Percentiles rank a stretch among this genome's conserved stretches.
Evolutionary conservation across 35 echinoderm and acorn worm species (phyloP).

Genomic region (Apostichopus parvimensis): DNA sequence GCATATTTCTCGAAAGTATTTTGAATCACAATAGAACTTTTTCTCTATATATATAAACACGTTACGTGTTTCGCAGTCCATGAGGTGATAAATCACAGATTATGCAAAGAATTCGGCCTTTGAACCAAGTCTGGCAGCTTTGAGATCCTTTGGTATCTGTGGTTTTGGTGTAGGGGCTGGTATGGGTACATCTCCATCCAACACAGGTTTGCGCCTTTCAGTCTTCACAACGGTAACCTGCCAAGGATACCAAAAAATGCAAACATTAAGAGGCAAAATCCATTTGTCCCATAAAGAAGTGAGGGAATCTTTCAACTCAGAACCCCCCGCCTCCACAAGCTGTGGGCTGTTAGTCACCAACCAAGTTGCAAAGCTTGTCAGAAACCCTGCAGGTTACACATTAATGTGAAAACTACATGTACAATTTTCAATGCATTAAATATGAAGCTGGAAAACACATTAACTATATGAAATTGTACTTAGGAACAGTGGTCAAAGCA

Average conservation of each 20-base stretch:
- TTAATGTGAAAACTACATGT: too few relatives aligned
- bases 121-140: conserved; percentile 23
- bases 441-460: too few relatives aligned
- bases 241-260: not conserved
- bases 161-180: not conserved
- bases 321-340: too few relatives aligned
- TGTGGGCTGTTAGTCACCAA: too few relatives aligned
- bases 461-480: too few relatives aligned
- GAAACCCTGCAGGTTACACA: too few relatives aligned
- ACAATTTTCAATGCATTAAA: too few relatives aligned
- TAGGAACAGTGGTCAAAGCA: too few relatives aligned
- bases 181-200: conserved; percentile 30
- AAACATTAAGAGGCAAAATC: too few relatives aligned
- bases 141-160: conserved; percentile 47
- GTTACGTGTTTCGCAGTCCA: not conserved
- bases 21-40: not conserved
- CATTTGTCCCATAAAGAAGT: too few relatives aligned
- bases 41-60: not conserved
- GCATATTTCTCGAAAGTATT: not conserved
- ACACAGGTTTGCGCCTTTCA: conserved; percentile 28
- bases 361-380: too few relatives aligned
- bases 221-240: conserved; percentile 45
- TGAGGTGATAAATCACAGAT: not conserved
- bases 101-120: conserved; percentile 29
- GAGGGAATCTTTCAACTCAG: too few relatives aligned